Conservation (phyloP, 2,888 invertebrate genomes). For the Watsonalla cultraria region DNA sequence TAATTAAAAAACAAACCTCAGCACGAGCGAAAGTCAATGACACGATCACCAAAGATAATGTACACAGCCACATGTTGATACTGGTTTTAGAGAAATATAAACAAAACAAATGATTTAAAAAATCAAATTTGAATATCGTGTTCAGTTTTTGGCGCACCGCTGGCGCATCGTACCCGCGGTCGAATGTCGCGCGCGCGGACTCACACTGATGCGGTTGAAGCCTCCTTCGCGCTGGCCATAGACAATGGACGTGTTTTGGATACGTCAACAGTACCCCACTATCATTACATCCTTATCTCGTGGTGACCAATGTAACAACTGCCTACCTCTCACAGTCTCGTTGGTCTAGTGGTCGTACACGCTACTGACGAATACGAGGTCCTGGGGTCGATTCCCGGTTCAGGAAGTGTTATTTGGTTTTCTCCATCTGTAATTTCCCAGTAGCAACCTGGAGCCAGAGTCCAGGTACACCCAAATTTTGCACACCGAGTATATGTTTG, state of each 20-base stretch:
- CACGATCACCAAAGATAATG: constrained; percentile 55
- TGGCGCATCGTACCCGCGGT: constrained; percentile 48
- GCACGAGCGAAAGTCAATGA: constrained; percentile 54
- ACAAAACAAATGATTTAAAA: constrained; percentile 27
- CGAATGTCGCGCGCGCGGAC: constrained; percentile 57
- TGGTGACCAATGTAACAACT: no score
- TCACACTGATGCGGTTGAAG: constrained; percentile 54
- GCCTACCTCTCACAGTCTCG: no score
- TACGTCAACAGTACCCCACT: constrained; percentile 55
- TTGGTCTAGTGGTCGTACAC: no score
- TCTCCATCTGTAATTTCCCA: no score
- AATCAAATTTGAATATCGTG: constrained; percentile 36
- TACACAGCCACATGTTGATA: constrained; percentile 62
- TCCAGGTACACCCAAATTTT: no score
- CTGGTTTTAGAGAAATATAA: constrained; percentile 33
- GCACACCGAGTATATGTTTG: no score
- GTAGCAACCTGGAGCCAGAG: no score
- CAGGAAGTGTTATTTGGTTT: no score
- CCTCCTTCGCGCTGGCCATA: constrained; percentile 13
- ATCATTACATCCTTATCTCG: constrained; percentile 18
- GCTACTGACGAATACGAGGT: no score
- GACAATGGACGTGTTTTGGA: constrained; percentile 54
- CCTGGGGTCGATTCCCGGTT: no score
- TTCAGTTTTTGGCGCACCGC: constrained; percentile 55
- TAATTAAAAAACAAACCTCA: constrained; percentile 51